Percentiles rank a stretch among this genome's conserved stretches.
phyloP scores from a whole-genome alignment of 2,797 vertebrate genomes.

The Carcharodon carcharias region DNA sequence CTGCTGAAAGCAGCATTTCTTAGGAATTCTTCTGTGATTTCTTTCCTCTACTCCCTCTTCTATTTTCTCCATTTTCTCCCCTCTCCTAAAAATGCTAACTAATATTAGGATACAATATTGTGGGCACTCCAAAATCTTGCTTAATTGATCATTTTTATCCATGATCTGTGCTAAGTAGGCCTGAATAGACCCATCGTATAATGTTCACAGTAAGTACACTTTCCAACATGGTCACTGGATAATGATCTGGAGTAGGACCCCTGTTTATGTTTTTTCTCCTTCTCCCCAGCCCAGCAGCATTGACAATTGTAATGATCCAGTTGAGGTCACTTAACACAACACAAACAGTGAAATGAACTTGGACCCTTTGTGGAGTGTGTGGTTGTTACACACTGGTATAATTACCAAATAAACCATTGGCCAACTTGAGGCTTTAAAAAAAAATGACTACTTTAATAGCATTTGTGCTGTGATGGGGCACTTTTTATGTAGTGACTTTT shows the following conservation, averaged over 20 bases:
- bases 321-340: neutral
- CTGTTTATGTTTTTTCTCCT: neutral
- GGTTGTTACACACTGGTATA: neutral
- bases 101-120: neutral
- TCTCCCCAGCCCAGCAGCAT: neutral
- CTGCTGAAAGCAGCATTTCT: neutral
- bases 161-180: neutral
- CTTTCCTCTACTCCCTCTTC: neutral
- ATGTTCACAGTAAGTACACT: neutral
- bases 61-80: neutral
- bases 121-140: neutral
- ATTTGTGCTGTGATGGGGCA: neutral
- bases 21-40: neutral
- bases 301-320: neutral
- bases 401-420: neutral
- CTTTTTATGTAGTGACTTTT: neutral
- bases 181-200: neutral
- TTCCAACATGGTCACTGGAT: slow-evolving; percentile 3
- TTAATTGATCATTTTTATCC: neutral
- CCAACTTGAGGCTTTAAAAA: neutral
- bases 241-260: neutral
- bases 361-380: neutral
- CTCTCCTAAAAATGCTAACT: neutral
- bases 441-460: neutral
- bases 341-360: neutral